Percentiles rank a stretch among this genome's conserved stretches.
Evolutionary conservation across 2,888 invertebrate species (phyloP).

Genomic region (Acanthoscelides obtectus): DNA sequence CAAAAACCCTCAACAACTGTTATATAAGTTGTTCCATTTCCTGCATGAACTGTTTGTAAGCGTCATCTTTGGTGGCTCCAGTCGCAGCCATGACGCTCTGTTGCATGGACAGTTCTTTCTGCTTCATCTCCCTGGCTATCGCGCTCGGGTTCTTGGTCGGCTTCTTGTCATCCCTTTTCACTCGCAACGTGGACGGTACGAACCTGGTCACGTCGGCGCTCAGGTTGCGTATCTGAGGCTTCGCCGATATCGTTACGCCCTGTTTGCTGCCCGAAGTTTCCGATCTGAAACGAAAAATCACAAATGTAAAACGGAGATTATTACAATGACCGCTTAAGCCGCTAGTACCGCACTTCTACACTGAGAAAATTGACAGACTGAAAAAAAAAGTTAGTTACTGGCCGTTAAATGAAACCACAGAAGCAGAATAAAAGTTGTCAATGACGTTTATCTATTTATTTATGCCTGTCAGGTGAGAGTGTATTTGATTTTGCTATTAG

Average conservation of each 20-base stretch:
- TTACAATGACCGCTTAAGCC: too few relatives aligned
- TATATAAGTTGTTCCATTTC: conserved; percentile 94
- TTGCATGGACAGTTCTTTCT: conserved; percentile 46
- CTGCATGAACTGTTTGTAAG: conserved; percentile 97
- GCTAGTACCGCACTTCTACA: too few relatives aligned
- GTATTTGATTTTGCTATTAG: too few relatives aligned
- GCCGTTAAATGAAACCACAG: too few relatives aligned
- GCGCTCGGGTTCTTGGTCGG: conserved; percentile 53
- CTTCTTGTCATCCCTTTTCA: conserved; percentile 81
- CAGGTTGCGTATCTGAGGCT: conserved; percentile 91
- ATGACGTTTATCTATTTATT: too few relatives aligned
- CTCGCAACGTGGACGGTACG: conserved; percentile 86
- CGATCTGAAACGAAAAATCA: not conserved
- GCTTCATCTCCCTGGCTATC: conserved; percentile 52
- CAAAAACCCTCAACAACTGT: too few relatives aligned
- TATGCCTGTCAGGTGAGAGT: too few relatives aligned
- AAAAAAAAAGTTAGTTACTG: too few relatives aligned
- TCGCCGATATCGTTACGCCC: conserved; percentile 84
- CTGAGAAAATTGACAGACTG: too few relatives aligned
- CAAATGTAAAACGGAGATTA: not conserved
- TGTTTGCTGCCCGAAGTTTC: conserved; percentile 40
- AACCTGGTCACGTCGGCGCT: conserved; percentile 94
- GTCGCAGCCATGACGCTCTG: conserved; percentile 37
- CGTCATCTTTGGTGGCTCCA: conserved; percentile 82
- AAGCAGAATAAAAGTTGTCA: too few relatives aligned